Conservation (phyloP, 2,797 vertebrate genomes). For the Sternotherus odoratus region DNA sequence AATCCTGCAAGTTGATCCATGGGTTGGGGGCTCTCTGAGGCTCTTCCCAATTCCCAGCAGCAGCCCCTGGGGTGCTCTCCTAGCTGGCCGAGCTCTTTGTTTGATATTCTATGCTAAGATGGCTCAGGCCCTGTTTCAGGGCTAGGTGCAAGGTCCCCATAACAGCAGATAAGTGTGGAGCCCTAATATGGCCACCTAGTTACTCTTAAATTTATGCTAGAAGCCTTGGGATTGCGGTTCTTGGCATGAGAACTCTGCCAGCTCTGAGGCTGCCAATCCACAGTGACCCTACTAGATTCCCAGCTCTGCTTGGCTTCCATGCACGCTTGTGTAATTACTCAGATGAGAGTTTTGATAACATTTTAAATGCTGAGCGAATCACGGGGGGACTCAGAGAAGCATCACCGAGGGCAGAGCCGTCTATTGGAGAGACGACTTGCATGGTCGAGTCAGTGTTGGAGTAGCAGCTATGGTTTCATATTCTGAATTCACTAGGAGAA, state of each 20-base stretch:
- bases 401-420: background rate
- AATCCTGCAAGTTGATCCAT: too few relatives aligned
- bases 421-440: background rate
- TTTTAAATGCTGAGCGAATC: fast-evolving
- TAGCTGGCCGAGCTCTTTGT: background rate
- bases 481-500: fast-evolving
- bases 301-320: fast-evolving
- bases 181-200: background rate
- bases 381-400: background rate
- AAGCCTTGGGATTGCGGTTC: fast-evolving
- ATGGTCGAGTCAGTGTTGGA: background rate
- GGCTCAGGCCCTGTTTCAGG: background rate
- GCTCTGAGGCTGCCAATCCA: fast-evolving
- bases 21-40: background rate
- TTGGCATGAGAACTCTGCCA: fast-evolving
- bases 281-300: fast-evolving
- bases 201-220: fast-evolving
- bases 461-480: fast-evolving
- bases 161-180: background rate
- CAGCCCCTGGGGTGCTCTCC: fast-evolving
- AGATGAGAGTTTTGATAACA: background rate
- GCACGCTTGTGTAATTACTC: background rate
- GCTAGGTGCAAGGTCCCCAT: background rate
- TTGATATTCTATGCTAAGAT: background rate
- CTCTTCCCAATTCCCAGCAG: fast-evolving